These are phyloP conservation scores for Drosophila pachea DNA, from an alignment of 1,140 invertebrate genomes.

Conservation along the genomic window DNA sequence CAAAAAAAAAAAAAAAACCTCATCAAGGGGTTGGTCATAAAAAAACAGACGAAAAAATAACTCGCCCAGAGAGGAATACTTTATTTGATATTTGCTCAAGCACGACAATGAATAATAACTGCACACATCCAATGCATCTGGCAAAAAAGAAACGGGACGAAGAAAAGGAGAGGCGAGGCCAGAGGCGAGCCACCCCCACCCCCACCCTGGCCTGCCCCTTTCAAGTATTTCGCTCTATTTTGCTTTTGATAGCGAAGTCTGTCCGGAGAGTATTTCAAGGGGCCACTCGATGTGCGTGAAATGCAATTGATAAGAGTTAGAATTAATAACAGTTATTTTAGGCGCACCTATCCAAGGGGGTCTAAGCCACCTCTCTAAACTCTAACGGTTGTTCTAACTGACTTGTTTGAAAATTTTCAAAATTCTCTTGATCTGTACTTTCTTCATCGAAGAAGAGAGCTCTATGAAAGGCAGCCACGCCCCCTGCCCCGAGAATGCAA, in stretches of 20 bases:
- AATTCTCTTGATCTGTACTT: too few relatives aligned
- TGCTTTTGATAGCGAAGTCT: conserved; percentile 14
- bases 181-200: neutral
- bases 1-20: conserved; percentile 17
- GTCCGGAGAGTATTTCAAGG: neutral
- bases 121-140: conserved; percentile 62
- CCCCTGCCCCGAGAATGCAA: conserved; percentile 20
- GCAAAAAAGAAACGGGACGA: conserved; percentile 6
- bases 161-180: neutral
- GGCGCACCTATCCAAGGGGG: too few relatives aligned
- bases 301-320: too few relatives aligned
- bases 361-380: too few relatives aligned
- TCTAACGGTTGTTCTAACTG: too few relatives aligned
- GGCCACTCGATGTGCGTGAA: too few relatives aligned
- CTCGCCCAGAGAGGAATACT: conserved; percentile 46
- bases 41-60: conserved; percentile 44
- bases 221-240: conserved; percentile 15
- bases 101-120: conserved; percentile 76
- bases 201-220: conserved; percentile 26
- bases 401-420: too few relatives aligned
- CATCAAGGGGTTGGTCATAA: conserved; percentile 57
- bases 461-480: neutral
- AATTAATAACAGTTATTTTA: too few relatives aligned
- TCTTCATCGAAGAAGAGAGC: too few relatives aligned
- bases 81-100: conserved; percentile 71